Evolutionary conservation across 37 sponge, comb jelly and placozoan species (phyloP).

Genomic region (Petrosia ficiformis): DNA sequence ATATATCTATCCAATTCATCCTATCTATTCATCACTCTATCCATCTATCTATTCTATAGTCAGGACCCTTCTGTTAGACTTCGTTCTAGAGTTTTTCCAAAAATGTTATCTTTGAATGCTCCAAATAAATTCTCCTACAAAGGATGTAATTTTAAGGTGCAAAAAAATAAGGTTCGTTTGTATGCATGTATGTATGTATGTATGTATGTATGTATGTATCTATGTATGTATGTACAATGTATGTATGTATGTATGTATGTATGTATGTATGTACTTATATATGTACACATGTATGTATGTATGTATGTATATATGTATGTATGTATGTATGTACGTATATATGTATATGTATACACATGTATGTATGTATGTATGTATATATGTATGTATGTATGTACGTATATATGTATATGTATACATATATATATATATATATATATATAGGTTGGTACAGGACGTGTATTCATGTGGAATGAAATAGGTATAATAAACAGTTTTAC

Average conservation of each 20-base stretch:
- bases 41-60: neutral
- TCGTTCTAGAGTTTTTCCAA: constrained; percentile 80
- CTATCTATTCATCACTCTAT: neutral
- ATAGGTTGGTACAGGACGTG: constrained; percentile 89
- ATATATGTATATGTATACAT: neutral
- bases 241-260: constrained; percentile 95
- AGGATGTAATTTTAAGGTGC: constrained; percentile 66
- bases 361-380: neutral
- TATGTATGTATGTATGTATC: neutral
- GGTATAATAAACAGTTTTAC: constrained; percentile 96
- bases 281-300: no score
- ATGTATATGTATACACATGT: neutral
- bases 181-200: no score
- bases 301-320: no score
- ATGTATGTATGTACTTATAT: no score
- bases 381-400: neutral
- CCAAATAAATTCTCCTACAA: constrained; percentile 80
- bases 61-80: constrained; percentile 39
- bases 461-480: constrained; percentile 95
- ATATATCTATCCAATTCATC: neutral
- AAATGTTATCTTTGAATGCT: constrained; percentile 86
- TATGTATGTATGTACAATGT: constrained; percentile 79
- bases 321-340: neutral
- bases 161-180: constrained; percentile 72
- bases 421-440: neutral